Conservation (phyloP, 2,113 vertebrate genomes). For the Sakesphorus luctuosus region DNA sequence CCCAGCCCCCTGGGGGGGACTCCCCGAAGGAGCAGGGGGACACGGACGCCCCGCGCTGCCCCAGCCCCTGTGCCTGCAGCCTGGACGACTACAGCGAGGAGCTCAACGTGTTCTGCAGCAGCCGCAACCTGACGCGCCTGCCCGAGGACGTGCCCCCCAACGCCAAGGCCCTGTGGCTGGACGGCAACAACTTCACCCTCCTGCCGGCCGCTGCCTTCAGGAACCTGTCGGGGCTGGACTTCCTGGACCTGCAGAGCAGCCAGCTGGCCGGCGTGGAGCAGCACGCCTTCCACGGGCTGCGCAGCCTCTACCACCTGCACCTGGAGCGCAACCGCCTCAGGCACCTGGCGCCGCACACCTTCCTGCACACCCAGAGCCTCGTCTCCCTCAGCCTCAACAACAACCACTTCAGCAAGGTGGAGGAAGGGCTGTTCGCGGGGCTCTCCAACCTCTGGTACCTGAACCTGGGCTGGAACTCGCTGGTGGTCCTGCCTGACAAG, state of each 20-base stretch:
- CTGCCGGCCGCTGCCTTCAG: slow-evolving; percentile 80
- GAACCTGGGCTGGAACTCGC: slow-evolving; percentile 91
- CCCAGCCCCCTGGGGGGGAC: background rate
- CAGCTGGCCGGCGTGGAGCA: slow-evolving; percentile 81
- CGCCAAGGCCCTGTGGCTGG: slow-evolving; percentile 88
- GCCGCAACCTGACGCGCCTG: slow-evolving; percentile 81
- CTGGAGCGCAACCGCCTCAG: slow-evolving; percentile 88
- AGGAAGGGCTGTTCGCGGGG: slow-evolving; percentile 86
- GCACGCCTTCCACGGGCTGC: slow-evolving; percentile 85
- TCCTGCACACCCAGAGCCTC: slow-evolving; percentile 86
- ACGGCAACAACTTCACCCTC: slow-evolving; percentile 85
- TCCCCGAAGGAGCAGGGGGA: slow-evolving; percentile 2
- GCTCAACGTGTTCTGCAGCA: slow-evolving; percentile 91
- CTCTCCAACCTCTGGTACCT: slow-evolving; percentile 92
- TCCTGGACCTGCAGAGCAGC: slow-evolving; percentile 91
- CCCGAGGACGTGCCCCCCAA: slow-evolving; percentile 79
- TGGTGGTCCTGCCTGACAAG: slow-evolving; percentile 88
- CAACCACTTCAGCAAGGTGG: slow-evolving; percentile 87
- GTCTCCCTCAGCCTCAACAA: slow-evolving; percentile 89
- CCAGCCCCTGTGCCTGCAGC: slow-evolving; percentile 83
- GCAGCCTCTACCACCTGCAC: slow-evolving; percentile 84
- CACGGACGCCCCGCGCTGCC: slow-evolving; percentile 77
- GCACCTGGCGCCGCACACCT: slow-evolving; percentile 77
- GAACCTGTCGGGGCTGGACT: slow-evolving; percentile 85
- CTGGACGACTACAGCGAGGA: slow-evolving; percentile 83